Base-by-base conservation (phyloP, 2,113 vertebrate genomes). In the Cyanoderma ruficeps region DNA sequence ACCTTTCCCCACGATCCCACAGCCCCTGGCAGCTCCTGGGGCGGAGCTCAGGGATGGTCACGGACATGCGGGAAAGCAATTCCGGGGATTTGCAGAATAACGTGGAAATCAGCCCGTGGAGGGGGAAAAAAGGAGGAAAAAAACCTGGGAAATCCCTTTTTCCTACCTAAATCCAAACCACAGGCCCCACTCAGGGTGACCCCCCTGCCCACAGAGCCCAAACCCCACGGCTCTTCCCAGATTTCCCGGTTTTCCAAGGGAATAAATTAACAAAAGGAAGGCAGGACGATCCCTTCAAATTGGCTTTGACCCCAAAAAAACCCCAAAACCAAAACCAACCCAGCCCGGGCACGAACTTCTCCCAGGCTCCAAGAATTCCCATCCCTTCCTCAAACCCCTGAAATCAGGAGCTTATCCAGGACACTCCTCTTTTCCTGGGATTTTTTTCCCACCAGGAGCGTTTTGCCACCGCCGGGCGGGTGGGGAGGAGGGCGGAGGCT, bases 31-130 rank as follows among this genome's bases (percentile, higher is more conserved):
- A 49, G n/a, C 31, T 61, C 53, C 78, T 1, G 4, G 33, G 27
- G 14, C 1, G 39, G 20, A 88, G 78, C 77, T 72, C 35, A 15
- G 70, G 39, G 30, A 28, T 35, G 30, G 30, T 2, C 2, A 49
- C 0, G 8, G 52, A 30, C 2, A 3, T 0, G 0, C 0, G 0
- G 75, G 56, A 46, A 76, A n/a, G 1, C 5, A 2, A 50, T 82
- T 75, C 77, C 64, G 28, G 47, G 7, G 3, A 83, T 11, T 74
- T 30, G 41, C 63, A 56, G 80, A 20, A 49, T 11, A 24, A 27
- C 3, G 4, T 10, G 46, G 81, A 22, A 82, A 72, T 27, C 67
- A 55, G n/a, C 60, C n/a, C 12, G 4, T 8, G 47, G 46, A 31
- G 28, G 18, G 44, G 33, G 21, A 41, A 60, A 84, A 57, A 7